Base-by-base conservation (phyloP, 1,140 invertebrate genomes). In the Danaus melanippus region DNA sequence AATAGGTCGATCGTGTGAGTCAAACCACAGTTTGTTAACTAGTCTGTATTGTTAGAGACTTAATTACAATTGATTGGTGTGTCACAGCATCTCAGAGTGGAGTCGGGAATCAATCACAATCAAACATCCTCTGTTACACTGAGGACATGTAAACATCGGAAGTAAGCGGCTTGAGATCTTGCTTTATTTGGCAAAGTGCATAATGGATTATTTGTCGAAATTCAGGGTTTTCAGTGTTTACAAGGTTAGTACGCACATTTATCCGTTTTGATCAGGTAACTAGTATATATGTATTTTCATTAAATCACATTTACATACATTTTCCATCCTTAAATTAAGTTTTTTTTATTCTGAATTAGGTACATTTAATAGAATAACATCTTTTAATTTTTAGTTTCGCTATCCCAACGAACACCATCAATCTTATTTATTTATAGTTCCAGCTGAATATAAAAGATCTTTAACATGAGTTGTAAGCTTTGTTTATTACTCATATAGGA, bases 1-100 rank as follows among this genome's bases (percentile, higher is more conserved):
- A 40, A 12, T 41, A 40, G 10, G 8, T 11, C 12, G n/a, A n/a
- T 59, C 47, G 46, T 42, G 47, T 49, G 42, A 54, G 47, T 39
- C 48, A n/a, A 32, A 46, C 48, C 11, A 41, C 15, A 56, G 53
- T 57, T 60, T 53, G 41, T 48, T 53, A 59, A 61, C 59, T 66
- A 58, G 58, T 55, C 66, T 53, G 51, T 62, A 58, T 66, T 60
- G 58, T 56, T 58, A 60, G 55, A 46, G 56, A 63, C 64, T 75
- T 77, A 80, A 79, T 79, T 73, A 79, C 70, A 62, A 67, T 74
- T 79, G 71, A 80, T 82, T 80, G 64, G 73, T 76, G 71, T 75
- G 60, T 67, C 68, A 61, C 60, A 62, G 60, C 41, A 67, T 60
- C 58, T 66, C 69, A 71, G 60, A 61, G 59, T 62, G 63, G 51